These are phyloP conservation scores for Scalopus aquaticus DNA, from an alignment of 2,113 vertebrate genomes.

Conservation along the genomic window DNA sequence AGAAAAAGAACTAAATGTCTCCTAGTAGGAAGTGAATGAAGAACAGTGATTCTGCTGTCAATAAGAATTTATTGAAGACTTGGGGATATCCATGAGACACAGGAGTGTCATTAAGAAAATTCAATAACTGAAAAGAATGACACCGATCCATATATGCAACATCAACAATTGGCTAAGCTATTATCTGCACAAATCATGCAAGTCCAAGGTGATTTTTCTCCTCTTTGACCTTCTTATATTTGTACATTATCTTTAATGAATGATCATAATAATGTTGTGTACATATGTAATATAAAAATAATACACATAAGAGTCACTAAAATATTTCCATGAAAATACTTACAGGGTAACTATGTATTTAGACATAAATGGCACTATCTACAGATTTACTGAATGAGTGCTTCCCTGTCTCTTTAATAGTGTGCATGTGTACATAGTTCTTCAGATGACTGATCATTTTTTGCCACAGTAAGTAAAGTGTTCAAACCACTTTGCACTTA, in stretches of 20 bases:
- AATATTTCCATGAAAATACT: background rate
- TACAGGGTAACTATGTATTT: background rate
- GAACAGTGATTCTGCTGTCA: background rate
- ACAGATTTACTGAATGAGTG: background rate
- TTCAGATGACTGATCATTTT: background rate
- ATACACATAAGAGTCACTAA: background rate
- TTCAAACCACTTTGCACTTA: background rate
- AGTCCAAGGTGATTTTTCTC: background rate
- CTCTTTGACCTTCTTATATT: background rate
- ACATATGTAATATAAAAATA: background rate
- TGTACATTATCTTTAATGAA: background rate
- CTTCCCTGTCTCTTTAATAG: background rate
- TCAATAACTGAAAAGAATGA: background rate
- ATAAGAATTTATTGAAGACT: background rate
- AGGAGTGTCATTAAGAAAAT: background rate
- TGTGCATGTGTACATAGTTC: background rate
- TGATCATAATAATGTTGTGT: background rate
- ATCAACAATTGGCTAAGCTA: background rate
- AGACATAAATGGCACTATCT: background rate
- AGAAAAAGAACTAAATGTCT: background rate
- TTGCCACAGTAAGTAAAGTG: background rate
- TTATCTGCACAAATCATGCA: background rate
- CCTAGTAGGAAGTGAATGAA: background rate
- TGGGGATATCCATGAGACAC: background rate
- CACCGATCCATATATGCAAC: background rate